These are phyloP conservation scores for Crypturellus undulatus DNA, from an alignment of 2,113 vertebrate genomes.

Conservation along the genomic window DNA sequence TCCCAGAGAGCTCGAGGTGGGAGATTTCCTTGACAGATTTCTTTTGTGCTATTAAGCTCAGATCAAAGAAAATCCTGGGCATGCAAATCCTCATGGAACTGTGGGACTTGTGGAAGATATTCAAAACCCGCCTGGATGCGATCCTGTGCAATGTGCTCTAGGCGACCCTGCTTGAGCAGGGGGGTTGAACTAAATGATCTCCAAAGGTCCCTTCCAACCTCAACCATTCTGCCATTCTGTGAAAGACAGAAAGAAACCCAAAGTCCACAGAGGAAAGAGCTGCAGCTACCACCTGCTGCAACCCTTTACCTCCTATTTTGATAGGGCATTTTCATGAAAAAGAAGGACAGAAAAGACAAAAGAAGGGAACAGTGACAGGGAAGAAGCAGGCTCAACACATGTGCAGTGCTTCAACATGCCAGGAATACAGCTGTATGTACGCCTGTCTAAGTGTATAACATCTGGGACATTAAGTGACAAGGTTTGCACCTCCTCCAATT, in stretches of 20 bases:
- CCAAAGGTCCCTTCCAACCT: too few relatives aligned
- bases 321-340: neutral
- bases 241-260: neutral
- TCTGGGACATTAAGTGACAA: neutral
- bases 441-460: neutral
- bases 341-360: neutral
- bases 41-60: neutral
- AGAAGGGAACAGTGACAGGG: neutral
- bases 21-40: neutral
- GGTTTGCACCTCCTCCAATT: neutral
- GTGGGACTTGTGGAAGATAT: neutral
- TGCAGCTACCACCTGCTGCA: neutral
- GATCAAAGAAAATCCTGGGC: neutral
- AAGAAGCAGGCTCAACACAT: neutral
- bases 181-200: too few relatives aligned
- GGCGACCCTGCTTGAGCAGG: too few relatives aligned
- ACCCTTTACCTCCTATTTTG: neutral
- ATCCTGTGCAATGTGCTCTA: too few relatives aligned
- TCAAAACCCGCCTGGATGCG: too few relatives aligned
- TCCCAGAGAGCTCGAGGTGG: neutral
- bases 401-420: neutral
- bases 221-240: too few relatives aligned
- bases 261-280: neutral
- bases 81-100: neutral
- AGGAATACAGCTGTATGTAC: neutral